phyloP scores from a whole-genome alignment of 1,140 invertebrate species.

The Cylas formicarius region DNA sequence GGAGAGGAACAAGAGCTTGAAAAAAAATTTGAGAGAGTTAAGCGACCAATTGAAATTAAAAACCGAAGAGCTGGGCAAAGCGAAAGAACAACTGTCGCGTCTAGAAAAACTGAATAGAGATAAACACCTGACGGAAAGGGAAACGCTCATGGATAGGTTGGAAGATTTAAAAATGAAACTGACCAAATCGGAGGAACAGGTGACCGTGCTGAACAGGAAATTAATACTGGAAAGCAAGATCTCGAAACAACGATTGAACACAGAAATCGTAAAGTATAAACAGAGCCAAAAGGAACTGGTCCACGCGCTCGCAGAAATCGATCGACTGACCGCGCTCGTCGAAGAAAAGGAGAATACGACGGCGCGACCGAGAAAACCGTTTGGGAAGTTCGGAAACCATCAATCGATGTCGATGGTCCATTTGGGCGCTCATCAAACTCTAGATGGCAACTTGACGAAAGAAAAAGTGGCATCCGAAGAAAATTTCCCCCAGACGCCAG shows the following conservation, averaged over 20 bases:
- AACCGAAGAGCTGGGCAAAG: constrained; percentile 54
- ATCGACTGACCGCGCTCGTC: constrained; percentile 47
- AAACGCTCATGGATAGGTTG: constrained; percentile 59
- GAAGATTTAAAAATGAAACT: constrained; percentile 55
- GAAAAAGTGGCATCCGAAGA: constrained; percentile 13
- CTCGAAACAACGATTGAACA: constrained; percentile 58
- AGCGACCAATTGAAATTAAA: constrained; percentile 57
- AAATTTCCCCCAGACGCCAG: constrained; percentile 21
- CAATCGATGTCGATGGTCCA: constrained; percentile 21
- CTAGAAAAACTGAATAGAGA: constrained; percentile 51
- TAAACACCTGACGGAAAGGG: constrained; percentile 62
- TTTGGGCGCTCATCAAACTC: constrained; percentile 12
- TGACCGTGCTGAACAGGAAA: constrained; percentile 59
- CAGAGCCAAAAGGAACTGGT: constrained; percentile 60
- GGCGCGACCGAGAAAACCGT: constrained; percentile 19
- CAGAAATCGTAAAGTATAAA: constrained; percentile 61
- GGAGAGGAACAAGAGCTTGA: constrained; percentile 59
- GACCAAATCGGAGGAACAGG: constrained; percentile 59
- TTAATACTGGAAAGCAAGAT: constrained; percentile 63
- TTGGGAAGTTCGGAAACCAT: constrained; percentile 20
- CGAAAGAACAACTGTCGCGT: constrained; percentile 61
- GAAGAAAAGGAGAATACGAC: constrained; percentile 45
- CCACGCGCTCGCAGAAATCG: constrained; percentile 53
- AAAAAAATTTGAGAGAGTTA: constrained; percentile 53
- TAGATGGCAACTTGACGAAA: constrained; percentile 9